phyloP scores from a whole-genome alignment of 2,113 vertebrate species.

The Terrapene triunguis region DNA sequence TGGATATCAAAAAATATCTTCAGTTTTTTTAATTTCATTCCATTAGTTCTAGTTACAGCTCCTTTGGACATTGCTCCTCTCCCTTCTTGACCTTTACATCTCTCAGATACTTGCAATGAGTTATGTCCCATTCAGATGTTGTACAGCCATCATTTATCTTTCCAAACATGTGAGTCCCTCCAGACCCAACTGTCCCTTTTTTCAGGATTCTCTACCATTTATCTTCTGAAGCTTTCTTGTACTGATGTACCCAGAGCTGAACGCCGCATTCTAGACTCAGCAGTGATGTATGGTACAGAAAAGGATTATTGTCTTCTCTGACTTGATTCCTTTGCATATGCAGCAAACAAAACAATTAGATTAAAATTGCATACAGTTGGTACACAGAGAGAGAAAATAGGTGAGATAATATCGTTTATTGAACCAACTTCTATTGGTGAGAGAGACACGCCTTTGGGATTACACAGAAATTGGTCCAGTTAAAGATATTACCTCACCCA shows the following conservation, averaged over 20 bases:
- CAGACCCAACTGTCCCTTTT: not conserved
- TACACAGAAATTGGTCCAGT: too few relatives aligned
- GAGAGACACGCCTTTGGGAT: too few relatives aligned
- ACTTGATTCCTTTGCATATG: not conserved
- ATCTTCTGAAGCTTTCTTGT: not conserved
- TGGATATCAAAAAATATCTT: not conserved
- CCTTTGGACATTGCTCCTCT: not conserved
- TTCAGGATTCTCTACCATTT: not conserved
- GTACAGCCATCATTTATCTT: not conserved
- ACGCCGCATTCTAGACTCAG: accelerated
- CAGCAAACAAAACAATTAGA: not conserved
- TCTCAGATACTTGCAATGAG: not conserved
- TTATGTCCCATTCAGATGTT: not conserved
- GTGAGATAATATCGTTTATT: too few relatives aligned
- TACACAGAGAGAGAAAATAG: too few relatives aligned
- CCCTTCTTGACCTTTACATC: not conserved
- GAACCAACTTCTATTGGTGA: too few relatives aligned
- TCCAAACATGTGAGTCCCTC: not conserved
- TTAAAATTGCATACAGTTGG: not conserved
- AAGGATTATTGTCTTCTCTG: not conserved
- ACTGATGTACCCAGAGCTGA: not conserved
- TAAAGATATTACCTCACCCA: too few relatives aligned
- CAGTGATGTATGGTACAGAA: not conserved
- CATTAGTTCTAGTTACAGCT: not conserved
- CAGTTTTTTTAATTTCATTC: not conserved